These are phyloP conservation scores for Falco novaeseelandiae DNA, from an alignment of 2,797 vertebrate genomes.

Conservation along the genomic window DNA sequence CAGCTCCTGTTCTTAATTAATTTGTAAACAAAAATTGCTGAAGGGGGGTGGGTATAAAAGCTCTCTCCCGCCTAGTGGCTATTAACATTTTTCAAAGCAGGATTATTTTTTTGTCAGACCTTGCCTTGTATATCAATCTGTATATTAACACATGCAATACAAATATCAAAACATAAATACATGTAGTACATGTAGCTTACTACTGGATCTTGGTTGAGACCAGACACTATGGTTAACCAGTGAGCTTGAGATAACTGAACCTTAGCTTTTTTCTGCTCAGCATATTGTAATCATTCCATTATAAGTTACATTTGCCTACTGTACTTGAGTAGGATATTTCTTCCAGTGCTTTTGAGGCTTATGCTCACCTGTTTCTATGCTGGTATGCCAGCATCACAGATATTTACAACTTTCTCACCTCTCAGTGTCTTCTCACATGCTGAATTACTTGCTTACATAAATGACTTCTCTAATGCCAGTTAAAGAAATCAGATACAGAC, in stretches of 20 bases:
- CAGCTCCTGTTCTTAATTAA: neutral
- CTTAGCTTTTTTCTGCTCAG: neutral
- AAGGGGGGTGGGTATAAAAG: neutral
- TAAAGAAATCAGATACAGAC: neutral
- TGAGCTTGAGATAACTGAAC: neutral
- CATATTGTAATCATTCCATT: neutral
- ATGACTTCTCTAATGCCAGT: neutral
- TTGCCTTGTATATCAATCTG: neutral
- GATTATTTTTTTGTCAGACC: neutral
- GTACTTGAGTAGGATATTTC: neutral
- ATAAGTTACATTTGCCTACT: neutral
- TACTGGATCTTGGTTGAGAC: neutral
- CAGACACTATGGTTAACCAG: neutral
- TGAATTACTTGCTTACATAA: neutral
- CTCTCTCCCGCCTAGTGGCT: neutral
- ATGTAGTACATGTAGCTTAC: neutral
- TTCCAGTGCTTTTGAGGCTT: neutral
- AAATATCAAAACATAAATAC: neutral
- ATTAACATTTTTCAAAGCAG: neutral
- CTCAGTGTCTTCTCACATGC: neutral
- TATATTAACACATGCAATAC: neutral
- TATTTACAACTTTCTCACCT: neutral
- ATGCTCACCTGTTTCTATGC: neutral
- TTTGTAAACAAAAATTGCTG: neutral
- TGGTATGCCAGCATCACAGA: neutral